Evolutionary conservation across 2,113 vertebrate genomes (phyloP).

Genomic region (Neomonachus schauinslandi): DNA sequence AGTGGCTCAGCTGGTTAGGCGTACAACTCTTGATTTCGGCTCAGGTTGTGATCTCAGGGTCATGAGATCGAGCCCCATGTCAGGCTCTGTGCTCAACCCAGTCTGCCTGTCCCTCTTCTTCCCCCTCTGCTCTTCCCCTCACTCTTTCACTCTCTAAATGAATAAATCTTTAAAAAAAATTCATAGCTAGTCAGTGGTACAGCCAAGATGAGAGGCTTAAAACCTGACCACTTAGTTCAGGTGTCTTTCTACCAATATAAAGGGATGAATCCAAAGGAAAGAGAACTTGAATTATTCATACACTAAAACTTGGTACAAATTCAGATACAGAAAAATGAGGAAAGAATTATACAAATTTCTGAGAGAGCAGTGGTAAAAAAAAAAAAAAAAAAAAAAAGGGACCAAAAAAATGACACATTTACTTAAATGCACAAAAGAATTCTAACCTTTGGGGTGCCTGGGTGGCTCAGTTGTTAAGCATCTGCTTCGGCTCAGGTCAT

Average conservation of each 20-base stretch:
- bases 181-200: neutral
- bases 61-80: neutral
- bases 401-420: neutral
- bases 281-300: neutral
- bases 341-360: neutral
- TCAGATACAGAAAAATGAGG: constrained; percentile 6
- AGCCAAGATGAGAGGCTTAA: neutral
- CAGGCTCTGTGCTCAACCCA: too few relatives aligned
- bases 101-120: neutral
- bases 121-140: neutral
- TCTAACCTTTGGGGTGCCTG: neutral
- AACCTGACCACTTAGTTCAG: neutral
- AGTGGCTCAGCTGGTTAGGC: neutral
- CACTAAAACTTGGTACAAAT: neutral
- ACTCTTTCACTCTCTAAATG: neutral
- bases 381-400: neutral
- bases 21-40: neutral
- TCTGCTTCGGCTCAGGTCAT: too few relatives aligned
- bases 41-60: neutral
- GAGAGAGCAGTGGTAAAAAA: neutral
- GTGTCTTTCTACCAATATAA: neutral
- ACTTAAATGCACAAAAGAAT: neutral
- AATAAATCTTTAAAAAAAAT: neutral
- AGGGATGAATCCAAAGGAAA: neutral
- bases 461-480: too few relatives aligned